These are phyloP conservation scores for Ceratina calcarata DNA, from an alignment of 1,140 invertebrate species.

Conservation along the genomic window DNA sequence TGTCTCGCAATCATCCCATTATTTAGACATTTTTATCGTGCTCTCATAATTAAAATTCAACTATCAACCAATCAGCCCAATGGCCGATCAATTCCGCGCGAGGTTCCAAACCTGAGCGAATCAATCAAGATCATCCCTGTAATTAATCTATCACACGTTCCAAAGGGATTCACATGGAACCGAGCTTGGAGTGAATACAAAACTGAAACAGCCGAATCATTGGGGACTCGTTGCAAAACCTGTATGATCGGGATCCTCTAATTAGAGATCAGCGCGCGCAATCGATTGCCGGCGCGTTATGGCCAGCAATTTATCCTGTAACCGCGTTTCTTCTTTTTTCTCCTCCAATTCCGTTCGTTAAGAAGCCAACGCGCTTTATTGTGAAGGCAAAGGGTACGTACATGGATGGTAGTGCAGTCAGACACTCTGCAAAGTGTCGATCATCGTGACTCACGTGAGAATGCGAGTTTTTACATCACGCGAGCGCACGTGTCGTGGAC, in stretches of 20 bases:
- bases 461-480: conserved; percentile 39
- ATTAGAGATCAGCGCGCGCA: conserved; percentile 29
- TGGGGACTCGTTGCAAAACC: conserved; percentile 29
- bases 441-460: conserved; percentile 34
- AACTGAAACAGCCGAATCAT: neutral
- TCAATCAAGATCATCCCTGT: neutral
- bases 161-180: too few species aligned
- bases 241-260: conserved; percentile 19
- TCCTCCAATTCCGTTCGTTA: conserved; percentile 29
- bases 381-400: conserved; percentile 10
- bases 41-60: too few species aligned
- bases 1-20: neutral
- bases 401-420: conserved; percentile 15
- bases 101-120: neutral
- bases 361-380: neutral
- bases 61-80: too few species aligned
- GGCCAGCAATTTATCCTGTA: conserved; percentile 11
- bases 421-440: neutral
- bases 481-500: conserved; percentile 5
- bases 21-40: neutral
- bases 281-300: conserved; percentile 26
- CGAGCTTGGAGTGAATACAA: too few species aligned
- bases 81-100: too few species aligned
- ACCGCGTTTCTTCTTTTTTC: neutral
- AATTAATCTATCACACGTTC: neutral